Conservation (phyloP, 2,113 vertebrate species). For the Panthera tigris region DNA sequence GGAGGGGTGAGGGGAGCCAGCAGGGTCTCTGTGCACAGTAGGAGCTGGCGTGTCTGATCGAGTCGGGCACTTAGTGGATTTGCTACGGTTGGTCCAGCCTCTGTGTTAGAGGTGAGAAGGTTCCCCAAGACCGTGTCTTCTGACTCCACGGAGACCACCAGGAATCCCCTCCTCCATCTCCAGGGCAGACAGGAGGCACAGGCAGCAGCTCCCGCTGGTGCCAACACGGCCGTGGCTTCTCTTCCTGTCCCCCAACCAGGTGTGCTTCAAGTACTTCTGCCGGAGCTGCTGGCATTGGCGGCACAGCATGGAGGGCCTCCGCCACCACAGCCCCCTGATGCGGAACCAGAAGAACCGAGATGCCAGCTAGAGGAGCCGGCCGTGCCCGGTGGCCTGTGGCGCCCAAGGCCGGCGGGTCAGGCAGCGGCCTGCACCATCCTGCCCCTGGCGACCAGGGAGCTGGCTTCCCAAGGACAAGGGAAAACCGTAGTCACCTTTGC, state of each 20-base stretch:
- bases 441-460: conserved; percentile 83
- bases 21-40: background rate
- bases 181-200: background rate
- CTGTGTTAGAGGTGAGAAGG: background rate
- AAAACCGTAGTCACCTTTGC: conserved; percentile 94
- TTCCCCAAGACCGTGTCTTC: background rate
- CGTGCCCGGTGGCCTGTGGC: background rate
- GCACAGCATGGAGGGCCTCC: conserved; percentile 96
- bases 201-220: background rate
- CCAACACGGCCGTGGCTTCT: background rate
- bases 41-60: background rate
- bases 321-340: conserved; percentile 98
- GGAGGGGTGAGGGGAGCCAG: background rate
- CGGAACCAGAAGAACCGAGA: conserved; percentile 98
- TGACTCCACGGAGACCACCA: background rate
- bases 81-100: background rate
- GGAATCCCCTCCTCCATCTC: background rate
- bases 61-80: background rate
- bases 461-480: conserved; percentile 89
- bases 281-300: conserved; percentile 99
- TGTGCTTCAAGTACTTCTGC: conserved; percentile 99
- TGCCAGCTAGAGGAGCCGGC: conserved; percentile 88
- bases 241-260: conserved; percentile 79
- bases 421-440: conserved; percentile 50
- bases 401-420: conserved; percentile 50